A percentile compares a stretch with the other conserved stretches of the same genome.
Evolutionary conservation across 2,888 invertebrate genomes (phyloP).

Genomic region (Stenichneumon culpator): DNA sequence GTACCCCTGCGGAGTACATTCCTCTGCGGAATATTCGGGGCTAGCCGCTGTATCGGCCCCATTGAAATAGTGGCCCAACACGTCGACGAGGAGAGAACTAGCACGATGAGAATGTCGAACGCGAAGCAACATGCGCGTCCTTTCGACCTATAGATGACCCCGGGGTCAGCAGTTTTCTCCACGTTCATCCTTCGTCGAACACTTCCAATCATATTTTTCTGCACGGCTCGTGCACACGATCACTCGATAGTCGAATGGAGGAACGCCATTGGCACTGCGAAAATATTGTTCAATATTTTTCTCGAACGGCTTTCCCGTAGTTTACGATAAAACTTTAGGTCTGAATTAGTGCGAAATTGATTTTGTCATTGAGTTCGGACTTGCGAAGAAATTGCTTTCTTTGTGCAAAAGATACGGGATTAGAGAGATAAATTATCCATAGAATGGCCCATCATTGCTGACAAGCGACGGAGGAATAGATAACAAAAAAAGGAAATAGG

Average conservation of each 20-base stretch:
- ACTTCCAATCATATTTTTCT: conserved; percentile 5
- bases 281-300: not conserved
- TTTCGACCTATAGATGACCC: conserved; percentile 60
- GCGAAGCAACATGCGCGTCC: conserved; percentile 35
- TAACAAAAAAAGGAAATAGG: not conserved
- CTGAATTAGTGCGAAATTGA: not conserved
- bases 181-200: not conserved
- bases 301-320: not conserved
- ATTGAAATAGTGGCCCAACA: too few species aligned
- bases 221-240: not conserved
- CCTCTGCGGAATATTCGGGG: too few species aligned
- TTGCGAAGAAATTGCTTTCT: not conserved
- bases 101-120: conserved; percentile 19
- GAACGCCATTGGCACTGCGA: not conserved
- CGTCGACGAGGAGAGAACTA: not conserved
- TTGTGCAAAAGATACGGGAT: not conserved
- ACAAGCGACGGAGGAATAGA: not conserved
- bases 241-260: not conserved
- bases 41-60: too few species aligned
- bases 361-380: not conserved
- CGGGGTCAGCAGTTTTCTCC: conserved; percentile 33
- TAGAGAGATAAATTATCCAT: not conserved
- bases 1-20: too few species aligned
- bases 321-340: not conserved
- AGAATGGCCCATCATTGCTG: not conserved